A percentile compares a stretch with the other conserved stretches of the same genome.
These are phyloP conservation scores for Xenus cinereus DNA, from an alignment of 2,113 vertebrate species.

Conservation along the genomic window DNA sequence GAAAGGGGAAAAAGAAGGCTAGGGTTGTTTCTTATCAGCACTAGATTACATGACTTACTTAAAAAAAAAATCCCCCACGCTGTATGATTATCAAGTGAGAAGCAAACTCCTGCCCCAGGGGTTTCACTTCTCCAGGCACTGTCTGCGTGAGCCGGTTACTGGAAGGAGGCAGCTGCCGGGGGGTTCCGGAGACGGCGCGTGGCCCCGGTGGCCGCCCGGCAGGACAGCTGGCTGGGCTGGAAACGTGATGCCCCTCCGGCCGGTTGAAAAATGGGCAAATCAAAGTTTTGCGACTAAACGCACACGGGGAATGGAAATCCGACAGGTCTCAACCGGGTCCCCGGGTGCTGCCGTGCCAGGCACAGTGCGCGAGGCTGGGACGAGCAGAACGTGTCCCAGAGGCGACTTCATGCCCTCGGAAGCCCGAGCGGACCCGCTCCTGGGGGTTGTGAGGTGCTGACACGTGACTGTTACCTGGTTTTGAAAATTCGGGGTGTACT, in stretches of 20 bases:
- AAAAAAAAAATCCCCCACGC: not conserved
- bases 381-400: not conserved
- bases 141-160: not conserved
- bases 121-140: conserved; percentile 1
- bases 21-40: conserved; percentile 34
- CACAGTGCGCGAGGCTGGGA: too few relatives aligned
- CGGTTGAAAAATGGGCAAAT: not conserved
- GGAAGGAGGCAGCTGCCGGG: not conserved
- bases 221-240: not conserved
- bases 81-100: not conserved
- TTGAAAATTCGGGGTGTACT: not conserved
- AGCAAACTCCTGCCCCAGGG: not conserved
- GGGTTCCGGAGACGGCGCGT: not conserved
- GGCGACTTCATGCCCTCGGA: not conserved
- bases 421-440: not conserved
- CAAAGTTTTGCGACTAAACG: not conserved
- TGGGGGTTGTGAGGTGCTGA: not conserved
- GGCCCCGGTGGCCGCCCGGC: not conserved
- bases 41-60: not conserved
- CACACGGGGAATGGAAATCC: not conserved
- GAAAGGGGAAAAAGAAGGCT: conserved; percentile 26
- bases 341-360: not conserved
- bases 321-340: not conserved
- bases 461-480: not conserved
- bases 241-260: not conserved